Evolutionary conservation across 2,888 invertebrate genomes (phyloP).

Genomic region (Cheilosia soror): DNA sequence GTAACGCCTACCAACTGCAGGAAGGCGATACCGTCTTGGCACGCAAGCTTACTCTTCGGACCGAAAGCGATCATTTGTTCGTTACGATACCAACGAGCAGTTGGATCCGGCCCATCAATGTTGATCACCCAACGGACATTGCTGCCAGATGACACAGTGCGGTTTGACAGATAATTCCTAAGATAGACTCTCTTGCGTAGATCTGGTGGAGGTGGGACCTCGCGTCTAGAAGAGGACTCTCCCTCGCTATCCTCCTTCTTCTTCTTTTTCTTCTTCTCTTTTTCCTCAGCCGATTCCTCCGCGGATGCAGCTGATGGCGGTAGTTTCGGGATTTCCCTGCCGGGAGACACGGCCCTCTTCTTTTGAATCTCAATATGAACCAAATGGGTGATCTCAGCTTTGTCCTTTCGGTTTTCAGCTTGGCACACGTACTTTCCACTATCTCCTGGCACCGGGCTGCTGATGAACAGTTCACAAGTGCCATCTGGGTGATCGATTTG

Average conservation of each 20-base stretch:
- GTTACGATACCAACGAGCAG: constrained; percentile 89
- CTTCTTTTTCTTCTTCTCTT: constrained; percentile 78
- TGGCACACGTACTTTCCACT: constrained; percentile 84
- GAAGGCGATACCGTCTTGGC: constrained; percentile 89
- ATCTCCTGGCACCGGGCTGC: constrained; percentile 87
- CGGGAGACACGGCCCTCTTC: constrained; percentile 79
- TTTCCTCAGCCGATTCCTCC: constrained; percentile 77
- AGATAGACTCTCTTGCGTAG: constrained; percentile 85
- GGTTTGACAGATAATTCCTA: constrained; percentile 90
- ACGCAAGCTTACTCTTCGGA: constrained; percentile 86
- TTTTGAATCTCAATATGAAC: constrained; percentile 87
- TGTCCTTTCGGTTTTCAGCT: constrained; percentile 90
- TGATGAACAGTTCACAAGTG: constrained; percentile 88
- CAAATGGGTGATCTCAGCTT: constrained; percentile 89
- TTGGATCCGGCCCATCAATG: constrained; percentile 89
- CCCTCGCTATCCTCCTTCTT: constrained; percentile 79
- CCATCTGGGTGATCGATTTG: constrained; percentile 90
- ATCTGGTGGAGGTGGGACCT: constrained; percentile 83
- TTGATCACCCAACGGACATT: constrained; percentile 92
- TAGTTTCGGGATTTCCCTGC: constrained; percentile 79
- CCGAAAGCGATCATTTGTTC: constrained; percentile 86
- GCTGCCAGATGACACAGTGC: constrained; percentile 90
- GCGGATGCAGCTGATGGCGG: constrained; percentile 75
- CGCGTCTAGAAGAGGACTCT: constrained; percentile 79
- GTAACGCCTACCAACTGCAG: constrained; percentile 89